Evolutionary conservation across 1,140 invertebrate genomes (phyloP).

Genomic region (Tetraneura akinire): DNA sequence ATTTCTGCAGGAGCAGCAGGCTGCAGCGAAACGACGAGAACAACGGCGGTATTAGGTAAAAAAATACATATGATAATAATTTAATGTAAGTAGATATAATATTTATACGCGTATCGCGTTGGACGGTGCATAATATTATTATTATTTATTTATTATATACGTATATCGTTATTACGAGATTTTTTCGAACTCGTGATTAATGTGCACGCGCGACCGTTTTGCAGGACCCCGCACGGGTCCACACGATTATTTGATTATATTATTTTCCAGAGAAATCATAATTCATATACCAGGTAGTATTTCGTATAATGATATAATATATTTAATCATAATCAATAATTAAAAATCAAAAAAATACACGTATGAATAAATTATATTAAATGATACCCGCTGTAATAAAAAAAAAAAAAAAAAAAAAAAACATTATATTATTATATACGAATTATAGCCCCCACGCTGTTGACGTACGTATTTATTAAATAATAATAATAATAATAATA

Average conservation of each 20-base stretch:
- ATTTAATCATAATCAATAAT: too few relatives aligned
- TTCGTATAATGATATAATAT: not conserved
- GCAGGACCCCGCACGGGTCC: not conserved
- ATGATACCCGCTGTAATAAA: not conserved
- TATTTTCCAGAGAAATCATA: not conserved
- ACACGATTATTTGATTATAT: conserved; percentile 10
- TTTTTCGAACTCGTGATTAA: conserved; percentile 28
- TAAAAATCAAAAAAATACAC: not conserved
- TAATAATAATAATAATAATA: too few relatives aligned
- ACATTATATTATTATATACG: not conserved
- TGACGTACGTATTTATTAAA: too few relatives aligned
- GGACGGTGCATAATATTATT: too few relatives aligned
- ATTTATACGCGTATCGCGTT: not conserved
- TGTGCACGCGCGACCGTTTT: too few relatives aligned
- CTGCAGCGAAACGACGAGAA: not conserved
- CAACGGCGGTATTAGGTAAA: not conserved
- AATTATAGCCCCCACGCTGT: conserved; percentile 2
- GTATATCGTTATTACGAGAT: conserved; percentile 22
- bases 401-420: too few relatives aligned
- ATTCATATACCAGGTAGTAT: not conserved
- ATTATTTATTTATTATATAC: too few relatives aligned
- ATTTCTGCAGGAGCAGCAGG: conserved; percentile 3
- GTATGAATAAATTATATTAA: too few relatives aligned
- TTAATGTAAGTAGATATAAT: too few relatives aligned
- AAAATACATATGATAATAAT: not conserved